Evolutionary conservation across 2,888 invertebrate genomes (phyloP), one percentile per base, ranked within the genome.

Genomic region (Sphaeridia pumilis): DNA sequence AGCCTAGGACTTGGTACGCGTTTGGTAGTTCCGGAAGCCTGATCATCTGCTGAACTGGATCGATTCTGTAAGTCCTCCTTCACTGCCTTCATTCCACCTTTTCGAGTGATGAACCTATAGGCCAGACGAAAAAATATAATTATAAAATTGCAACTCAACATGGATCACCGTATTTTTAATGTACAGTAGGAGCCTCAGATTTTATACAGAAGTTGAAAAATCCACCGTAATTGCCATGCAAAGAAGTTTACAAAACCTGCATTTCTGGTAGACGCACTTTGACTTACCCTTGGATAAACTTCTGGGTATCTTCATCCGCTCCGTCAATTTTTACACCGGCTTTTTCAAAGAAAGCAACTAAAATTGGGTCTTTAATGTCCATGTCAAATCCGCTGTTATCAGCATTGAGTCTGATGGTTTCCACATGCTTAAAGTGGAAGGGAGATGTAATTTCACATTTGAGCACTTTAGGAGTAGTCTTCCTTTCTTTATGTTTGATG

Each of bases 371-470:
- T 25, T 58, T 22, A 20, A 48, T 27, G 21, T 55, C 59, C 22
- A 63, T 49, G 49, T 64, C 83, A 69, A 84, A 81, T 65, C 93
- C 93, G n/a, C n/a, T n/a, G 70, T 82, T 88, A 65, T 87, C 78
- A 7, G 86, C 85, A 73, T 93, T 84, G 87, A 90, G 94, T 4
- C 94, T 95, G 58, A 97, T 86, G 27, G 65, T 63, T 28, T 59
- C 52, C 44, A 90, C 73, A 69, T 89, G 92, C 65, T 84, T 79
- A 73, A 95, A 95, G 72, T 90, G 81, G 25, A 81, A 82, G 31
- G 94, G 94, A 60, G 76, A 75, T 47, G 94, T 84, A 66, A 95
- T 95, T 70, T 95, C 93, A 2, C 86, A 87, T 68, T 88, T 87
- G 5, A 84, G 84, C 49, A 87, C 72, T 68, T 80, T n/a, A n/a